Base-by-base conservation (phyloP, 2,888 invertebrate genomes). In the Coelopa pilipes region DNA sequence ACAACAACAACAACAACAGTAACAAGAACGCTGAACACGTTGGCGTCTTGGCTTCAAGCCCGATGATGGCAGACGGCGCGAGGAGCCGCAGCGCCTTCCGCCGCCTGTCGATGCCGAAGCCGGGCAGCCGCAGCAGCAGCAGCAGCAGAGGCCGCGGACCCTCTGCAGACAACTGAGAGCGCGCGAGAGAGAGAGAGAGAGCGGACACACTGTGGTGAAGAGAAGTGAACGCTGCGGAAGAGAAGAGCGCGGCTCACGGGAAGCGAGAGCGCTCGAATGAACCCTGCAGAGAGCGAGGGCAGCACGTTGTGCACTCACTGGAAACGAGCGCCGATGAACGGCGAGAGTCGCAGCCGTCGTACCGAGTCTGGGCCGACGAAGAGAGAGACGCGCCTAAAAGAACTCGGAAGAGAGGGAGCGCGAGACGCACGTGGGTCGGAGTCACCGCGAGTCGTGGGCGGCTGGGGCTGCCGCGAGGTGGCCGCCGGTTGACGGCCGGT, bases 301-400 rank as follows among this genome's bases (percentile, higher is more conserved):
- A 15, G 15, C 66, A 72, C 73, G 73, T 63, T 74, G 73, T 72
- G 49, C 67, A 72, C 67, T 67, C 72, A 72, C 50, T 67, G 67
- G 72, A 72, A 72, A 72, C 67, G 60, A 34, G 34, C 34, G 34
- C 2, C 34, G 34, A 34, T 4, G 34, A 34, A 34, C 34, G 7
- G 4, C 34, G 34, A n/a, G n/a, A n/a, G n/a, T n/a, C n/a, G 34
- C 7, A 34, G 34, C 2, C 4, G 7, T 34, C 34, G 7, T 34
- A 34, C 2, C 34, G 34, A 34, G n/a, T n/a, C n/a, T n/a, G n/a
- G n/a, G n/a, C n/a, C n/a, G 34, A 34, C 7, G 34, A 34, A 34
- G 34, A 34, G 34, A 34, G 34, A 34, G 34, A 4, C 34, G 34
- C 34, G 34, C 7, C 34, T 4, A 34, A 2, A 34, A 34, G 34